Evolutionary conservation across 2,797 vertebrate genomes (phyloP).

Genomic region (Coracias cyanogaster): DNA sequence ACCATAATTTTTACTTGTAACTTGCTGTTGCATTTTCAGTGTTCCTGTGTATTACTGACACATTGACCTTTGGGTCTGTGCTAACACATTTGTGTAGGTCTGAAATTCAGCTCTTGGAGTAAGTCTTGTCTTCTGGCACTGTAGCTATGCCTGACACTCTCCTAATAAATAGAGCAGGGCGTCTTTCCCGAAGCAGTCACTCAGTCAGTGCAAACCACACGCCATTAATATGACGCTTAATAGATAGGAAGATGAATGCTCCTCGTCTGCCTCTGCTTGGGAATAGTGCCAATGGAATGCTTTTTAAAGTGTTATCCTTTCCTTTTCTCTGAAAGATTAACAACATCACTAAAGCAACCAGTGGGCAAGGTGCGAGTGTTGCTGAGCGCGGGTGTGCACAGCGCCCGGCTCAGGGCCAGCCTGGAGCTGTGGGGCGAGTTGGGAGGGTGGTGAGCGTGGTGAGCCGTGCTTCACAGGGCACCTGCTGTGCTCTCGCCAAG

Average conservation of each 20-base stretch:
- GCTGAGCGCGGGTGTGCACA: neutral
- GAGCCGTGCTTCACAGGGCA: rapidly evolving
- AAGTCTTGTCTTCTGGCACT: rapidly evolving
- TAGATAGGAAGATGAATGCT: neutral
- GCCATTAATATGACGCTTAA: neutral
- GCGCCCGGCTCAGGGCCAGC: rapidly evolving
- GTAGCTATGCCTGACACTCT: neutral
- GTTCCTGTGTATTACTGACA: neutral
- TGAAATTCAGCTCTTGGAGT: neutral
- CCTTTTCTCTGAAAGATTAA: neutral
- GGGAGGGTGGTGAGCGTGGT: neutral
- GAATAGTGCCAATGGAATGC: neutral
- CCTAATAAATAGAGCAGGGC: neutral
- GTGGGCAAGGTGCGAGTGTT: neutral
- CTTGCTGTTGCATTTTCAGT: neutral
- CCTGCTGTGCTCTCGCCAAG: rapidly evolving
- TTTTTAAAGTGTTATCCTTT: neutral
- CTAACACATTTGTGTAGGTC: neutral
- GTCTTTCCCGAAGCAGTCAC: neutral
- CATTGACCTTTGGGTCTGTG: neutral
- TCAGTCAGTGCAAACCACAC: neutral
- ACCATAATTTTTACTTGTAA: neutral
- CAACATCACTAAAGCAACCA: neutral
- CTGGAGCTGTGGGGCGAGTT: rapidly evolving
- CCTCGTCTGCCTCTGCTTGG: neutral